Evolutionary conservation across 2,113 vertebrate genomes (phyloP).

Genomic region (Oryzias celebensis): DNA sequence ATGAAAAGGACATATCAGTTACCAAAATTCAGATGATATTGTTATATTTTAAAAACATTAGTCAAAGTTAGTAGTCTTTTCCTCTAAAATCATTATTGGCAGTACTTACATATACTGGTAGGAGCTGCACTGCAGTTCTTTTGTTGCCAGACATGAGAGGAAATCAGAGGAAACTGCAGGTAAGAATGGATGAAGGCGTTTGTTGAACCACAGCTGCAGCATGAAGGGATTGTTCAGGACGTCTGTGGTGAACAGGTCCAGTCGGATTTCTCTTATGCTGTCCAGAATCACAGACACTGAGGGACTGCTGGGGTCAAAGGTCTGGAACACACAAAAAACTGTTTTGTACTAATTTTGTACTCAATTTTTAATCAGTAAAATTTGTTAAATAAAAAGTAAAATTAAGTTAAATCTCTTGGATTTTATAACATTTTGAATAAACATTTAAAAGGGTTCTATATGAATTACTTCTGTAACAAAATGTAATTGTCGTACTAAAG

Average conservation of each 20-base stretch:
- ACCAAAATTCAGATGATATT: not conserved
- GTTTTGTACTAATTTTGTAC: too few species aligned
- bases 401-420: too few species aligned
- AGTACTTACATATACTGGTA: slow-evolving; percentile 67
- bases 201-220: slow-evolving; percentile 65
- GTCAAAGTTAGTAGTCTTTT: too few species aligned
- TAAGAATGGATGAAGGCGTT: slow-evolving; percentile 64
- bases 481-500: slow-evolving; percentile 15
- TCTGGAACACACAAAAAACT: slow-evolving; percentile 25
- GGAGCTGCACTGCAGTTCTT: slow-evolving; percentile 56
- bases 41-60: not conserved
- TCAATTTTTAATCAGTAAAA: too few species aligned
- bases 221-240: slow-evolving; percentile 33
- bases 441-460: too few species aligned
- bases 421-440: too few species aligned
- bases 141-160: slow-evolving; percentile 59
- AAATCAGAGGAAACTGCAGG: slow-evolving; percentile 52
- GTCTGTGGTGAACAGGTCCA: slow-evolving; percentile 39
- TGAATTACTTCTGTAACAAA: too few species aligned
- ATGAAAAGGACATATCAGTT: not conserved
- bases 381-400: too few species aligned
- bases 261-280: slow-evolving; percentile 56
- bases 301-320: slow-evolving; percentile 33
- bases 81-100: too few species aligned
- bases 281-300: slow-evolving; percentile 57